phyloP scores from a whole-genome alignment of 30 jellyfish, hydroid and myxozoan species.

The Mastigias papua region DNA sequence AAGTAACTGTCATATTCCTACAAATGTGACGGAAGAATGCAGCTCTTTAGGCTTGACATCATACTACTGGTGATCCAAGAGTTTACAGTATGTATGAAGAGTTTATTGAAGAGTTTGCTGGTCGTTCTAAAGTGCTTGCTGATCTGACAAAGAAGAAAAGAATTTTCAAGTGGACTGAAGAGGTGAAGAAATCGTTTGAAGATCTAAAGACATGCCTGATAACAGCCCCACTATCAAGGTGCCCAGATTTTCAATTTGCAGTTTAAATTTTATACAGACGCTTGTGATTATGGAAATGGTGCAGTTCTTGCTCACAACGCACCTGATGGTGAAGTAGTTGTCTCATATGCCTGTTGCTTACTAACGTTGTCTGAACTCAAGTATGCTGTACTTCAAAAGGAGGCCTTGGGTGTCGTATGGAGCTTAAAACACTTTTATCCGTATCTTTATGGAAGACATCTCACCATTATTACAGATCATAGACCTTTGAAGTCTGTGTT shows the following conservation, averaged over 20 bases:
- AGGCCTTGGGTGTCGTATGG: slow-evolving; percentile 68
- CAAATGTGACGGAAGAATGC: slow-evolving; percentile 4
- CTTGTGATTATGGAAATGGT: slow-evolving; percentile 68
- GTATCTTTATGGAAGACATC: slow-evolving; percentile 60
- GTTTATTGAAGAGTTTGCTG: slow-evolving; percentile 43
- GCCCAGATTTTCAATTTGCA: slow-evolving; percentile 49
- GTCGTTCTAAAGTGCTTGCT: slow-evolving; percentile 22
- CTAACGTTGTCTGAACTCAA: slow-evolving; percentile 45
- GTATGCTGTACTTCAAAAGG: slow-evolving; percentile 64
- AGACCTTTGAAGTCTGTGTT: slow-evolving; percentile 66
- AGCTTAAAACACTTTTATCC: slow-evolving; percentile 63
- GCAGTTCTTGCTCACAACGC: slow-evolving; percentile 64
- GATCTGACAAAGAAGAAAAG: slow-evolving; percentile 59
- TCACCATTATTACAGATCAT: slow-evolving; percentile 53
- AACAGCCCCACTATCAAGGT: slow-evolving; percentile 52
- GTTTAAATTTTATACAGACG: slow-evolving; percentile 63
- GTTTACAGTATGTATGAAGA: no score
- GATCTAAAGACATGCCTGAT: slow-evolving; percentile 32
- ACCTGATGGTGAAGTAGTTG: slow-evolving; percentile 42
- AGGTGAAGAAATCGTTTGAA: slow-evolving; percentile 32
- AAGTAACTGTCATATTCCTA: slow-evolving; percentile 29
- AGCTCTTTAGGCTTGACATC: slow-evolving; percentile 42
- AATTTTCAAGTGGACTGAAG: slow-evolving; percentile 43
- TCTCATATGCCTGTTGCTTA: slow-evolving; percentile 50
- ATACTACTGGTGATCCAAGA: slow-evolving; percentile 38